Base-by-base conservation (phyloP, 1,140 invertebrate species). In the Drosophila simulans region DNA sequence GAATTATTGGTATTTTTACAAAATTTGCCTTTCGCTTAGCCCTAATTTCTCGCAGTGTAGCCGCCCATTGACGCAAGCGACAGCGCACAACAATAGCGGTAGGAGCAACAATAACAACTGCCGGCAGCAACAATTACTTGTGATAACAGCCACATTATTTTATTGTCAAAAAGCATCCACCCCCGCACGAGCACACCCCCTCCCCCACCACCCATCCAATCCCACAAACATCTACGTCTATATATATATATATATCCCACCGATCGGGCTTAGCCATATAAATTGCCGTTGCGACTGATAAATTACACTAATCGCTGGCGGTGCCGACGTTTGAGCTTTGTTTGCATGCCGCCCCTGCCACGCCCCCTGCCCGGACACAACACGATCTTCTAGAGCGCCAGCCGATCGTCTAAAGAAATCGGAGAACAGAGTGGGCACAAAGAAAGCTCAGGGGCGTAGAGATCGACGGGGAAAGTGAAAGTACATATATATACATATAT, bases 131-230 rank as follows among this genome's bases (percentile, higher is more conserved):
- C 66, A 84, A 85, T 85, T 80, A 79, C 75, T 81, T 80, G 83
- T 85, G 77, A 85, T 85, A 83, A 83, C 75, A 82, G 69, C 52
- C 37, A 79, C 60, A 77, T 83, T 83, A 83, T 83, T 83, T 59
- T 46, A 75, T 78, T 83, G 80, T 83, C 80, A 83, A 83, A 83
- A 78, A 74, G 79, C 74, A 66, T 77, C 60, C 57, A 51, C 53
- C 68, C 51, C 42, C 52, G 40, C 35, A 17, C 20, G 20, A 22
- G 20, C 20, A 13, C 15, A 3, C 27, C 31, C 42, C 49, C 31
- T 22, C 12, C 20, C 13, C 22, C 2, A n/a, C 15, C 10, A 12
- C n/a, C 12, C n/a, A 5, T 8, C 5, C 27, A 22, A 22, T 31
- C 27, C 27, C 27, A 31, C 1, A 31, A 7, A 8, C 27, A 31